These are phyloP conservation scores for Gopherus flavomarginatus DNA, from an alignment of 2,113 vertebrate genomes.

Conservation along the genomic window DNA sequence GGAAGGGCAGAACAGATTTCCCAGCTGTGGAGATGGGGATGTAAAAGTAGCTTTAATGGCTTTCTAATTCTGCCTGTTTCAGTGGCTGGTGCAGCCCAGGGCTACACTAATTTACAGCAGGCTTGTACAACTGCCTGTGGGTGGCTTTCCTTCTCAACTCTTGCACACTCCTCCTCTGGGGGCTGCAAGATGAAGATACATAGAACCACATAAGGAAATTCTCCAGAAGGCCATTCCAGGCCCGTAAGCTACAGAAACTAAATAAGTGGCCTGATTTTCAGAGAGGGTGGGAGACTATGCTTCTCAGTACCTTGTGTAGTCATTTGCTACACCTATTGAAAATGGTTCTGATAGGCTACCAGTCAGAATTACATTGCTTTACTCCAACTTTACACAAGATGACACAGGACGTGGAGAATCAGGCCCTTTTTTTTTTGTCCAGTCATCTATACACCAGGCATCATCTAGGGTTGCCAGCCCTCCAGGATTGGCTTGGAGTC, in stretches of 20 bases:
- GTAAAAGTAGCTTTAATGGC: too few relatives aligned
- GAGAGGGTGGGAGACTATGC: not conserved
- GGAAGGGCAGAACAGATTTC: too few relatives aligned
- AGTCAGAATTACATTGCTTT: not conserved
- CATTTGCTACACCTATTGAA: not conserved
- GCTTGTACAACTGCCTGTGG: not conserved
- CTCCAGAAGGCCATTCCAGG: not conserved
- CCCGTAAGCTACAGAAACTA: not conserved
- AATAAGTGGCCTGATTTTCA: fast-evolving
- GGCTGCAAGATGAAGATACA: not conserved
- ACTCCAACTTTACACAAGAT: not conserved
- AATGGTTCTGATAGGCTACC: not conserved
- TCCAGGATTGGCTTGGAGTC: too few relatives aligned
- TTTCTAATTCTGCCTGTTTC: too few relatives aligned
- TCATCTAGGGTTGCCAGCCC: not conserved
- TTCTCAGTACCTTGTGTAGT: not conserved
- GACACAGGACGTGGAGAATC: not conserved
- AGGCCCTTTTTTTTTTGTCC: not conserved
- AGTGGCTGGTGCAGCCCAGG: too few relatives aligned
- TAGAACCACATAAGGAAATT: not conserved
- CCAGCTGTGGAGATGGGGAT: too few relatives aligned
- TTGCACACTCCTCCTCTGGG: fast-evolving
- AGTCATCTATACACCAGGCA: too few relatives aligned
- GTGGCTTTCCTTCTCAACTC: not conserved
- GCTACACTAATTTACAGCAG: not conserved